phyloP scores from a whole-genome alignment of 2,797 vertebrate species.

The Phrynocephalus forsythii region DNA sequence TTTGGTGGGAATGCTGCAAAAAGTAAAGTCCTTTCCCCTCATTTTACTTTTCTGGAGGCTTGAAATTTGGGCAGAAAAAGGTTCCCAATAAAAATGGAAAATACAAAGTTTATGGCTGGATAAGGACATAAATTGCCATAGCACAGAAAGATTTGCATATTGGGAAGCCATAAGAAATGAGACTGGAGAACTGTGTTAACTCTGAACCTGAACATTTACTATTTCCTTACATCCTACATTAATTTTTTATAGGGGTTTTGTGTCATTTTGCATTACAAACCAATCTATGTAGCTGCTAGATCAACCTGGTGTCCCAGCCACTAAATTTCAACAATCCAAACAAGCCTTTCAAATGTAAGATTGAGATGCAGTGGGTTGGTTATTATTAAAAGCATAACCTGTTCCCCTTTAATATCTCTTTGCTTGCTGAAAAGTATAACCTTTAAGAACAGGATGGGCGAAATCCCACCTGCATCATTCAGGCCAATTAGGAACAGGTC shows the following conservation, averaged over 20 bases:
- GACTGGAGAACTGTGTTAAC: no score
- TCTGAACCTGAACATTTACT: no score
- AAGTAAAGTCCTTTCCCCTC: not conserved
- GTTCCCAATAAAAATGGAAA: not conserved
- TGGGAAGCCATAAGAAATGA: not conserved
- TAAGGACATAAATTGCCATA: not conserved
- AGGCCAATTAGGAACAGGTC: no score
- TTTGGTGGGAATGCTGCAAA: not conserved
- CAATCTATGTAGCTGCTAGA: no score
- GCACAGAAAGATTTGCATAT: not conserved
- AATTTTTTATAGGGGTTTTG: no score
- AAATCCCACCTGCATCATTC: no score
- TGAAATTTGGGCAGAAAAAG: not conserved
- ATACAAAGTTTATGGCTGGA: not conserved
- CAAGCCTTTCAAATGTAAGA: constrained; percentile 19
- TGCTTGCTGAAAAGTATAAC: constrained; percentile 18
- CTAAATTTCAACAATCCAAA: not conserved
- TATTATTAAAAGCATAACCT: constrained; percentile 33
- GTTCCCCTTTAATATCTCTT: constrained; percentile 42
- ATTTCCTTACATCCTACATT: no score
- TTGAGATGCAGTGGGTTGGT: constrained; percentile 25
- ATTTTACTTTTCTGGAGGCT: not conserved
- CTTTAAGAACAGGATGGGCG: no score
- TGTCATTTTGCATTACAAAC: no score
- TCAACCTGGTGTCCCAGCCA: no score